phyloP scores from a whole-genome alignment of 1,140 invertebrate genomes.

The Acyrthosiphon pisum region DNA sequence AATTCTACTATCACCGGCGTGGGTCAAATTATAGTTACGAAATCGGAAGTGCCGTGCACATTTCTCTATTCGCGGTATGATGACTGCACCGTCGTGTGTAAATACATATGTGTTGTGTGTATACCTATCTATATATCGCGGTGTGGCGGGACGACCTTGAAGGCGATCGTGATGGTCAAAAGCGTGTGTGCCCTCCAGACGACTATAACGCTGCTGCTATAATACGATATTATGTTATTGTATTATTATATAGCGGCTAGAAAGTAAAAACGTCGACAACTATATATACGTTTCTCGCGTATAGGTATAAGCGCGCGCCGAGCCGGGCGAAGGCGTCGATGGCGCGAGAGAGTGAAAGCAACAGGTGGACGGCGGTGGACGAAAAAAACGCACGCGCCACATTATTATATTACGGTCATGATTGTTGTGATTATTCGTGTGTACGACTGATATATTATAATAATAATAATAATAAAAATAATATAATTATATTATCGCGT shows the following conservation, averaged over 20 bases:
- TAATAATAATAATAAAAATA: constrained; percentile 27
- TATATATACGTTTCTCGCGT: not conserved
- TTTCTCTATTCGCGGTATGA: constrained; percentile 7
- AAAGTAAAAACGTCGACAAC: constrained; percentile 26
- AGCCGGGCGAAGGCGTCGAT: not conserved
- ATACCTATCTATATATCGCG: not conserved
- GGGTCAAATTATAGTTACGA: not conserved
- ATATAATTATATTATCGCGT: not conserved
- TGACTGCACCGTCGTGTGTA: not conserved
- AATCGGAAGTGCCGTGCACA: constrained; percentile 22
- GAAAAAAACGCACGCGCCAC: constrained; percentile 29
- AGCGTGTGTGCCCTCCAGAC: constrained; percentile 47
- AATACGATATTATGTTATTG: constrained; percentile 12
- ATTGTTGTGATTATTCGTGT: not conserved
- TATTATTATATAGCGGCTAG: constrained; percentile 20
- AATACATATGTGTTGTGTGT: not conserved
- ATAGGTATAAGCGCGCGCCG: no score
- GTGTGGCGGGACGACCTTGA: constrained; percentile 34
- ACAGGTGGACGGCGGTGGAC: not conserved
- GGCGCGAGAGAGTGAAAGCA: constrained; percentile 27
- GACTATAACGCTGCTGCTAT: not conserved
- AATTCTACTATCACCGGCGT: not conserved
- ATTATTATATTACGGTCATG: not conserved
- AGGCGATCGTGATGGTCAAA: constrained; percentile 43
- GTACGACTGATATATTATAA: constrained; percentile 3